Percentiles rank a stretch among this genome's conserved stretches.
Conservation (phyloP, 92 coral and sea anemone species). For the Metridium senile region DNA sequence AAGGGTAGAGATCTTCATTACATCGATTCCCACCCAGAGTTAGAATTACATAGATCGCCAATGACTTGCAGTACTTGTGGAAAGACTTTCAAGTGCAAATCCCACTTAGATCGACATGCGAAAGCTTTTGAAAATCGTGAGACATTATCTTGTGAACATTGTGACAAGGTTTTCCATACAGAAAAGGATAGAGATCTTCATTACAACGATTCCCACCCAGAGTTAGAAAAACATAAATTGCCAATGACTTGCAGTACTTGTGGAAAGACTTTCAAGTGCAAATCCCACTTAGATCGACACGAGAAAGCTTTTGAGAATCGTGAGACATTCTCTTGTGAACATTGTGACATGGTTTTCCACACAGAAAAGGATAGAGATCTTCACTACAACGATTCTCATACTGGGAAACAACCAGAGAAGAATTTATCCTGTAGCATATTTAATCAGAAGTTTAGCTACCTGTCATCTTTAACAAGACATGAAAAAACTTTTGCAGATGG, state of each 20-base stretch:
- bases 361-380: not conserved
- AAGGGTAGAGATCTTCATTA: too few relatives aligned
- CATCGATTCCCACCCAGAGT: too few relatives aligned
- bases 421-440: not conserved
- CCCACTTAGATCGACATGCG: slow-evolving; percentile 31
- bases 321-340: slow-evolving; percentile 17
- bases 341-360: slow-evolving; percentile 28
- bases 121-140: slow-evolving; percentile 3
- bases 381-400: not conserved
- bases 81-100: slow-evolving; percentile 20
- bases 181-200: not conserved
- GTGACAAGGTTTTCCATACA: slow-evolving; percentile 23
- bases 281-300: slow-evolving; percentile 34
- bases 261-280: slow-evolving; percentile 26
- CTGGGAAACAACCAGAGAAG: not conserved
- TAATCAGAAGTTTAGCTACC: slow-evolving; percentile 20
- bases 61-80: slow-evolving; percentile 1
- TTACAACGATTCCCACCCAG: not conserved
- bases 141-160: not conserved
- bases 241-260: not conserved
- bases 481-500: slow-evolving; percentile 10
- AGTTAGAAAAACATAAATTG: not conserved
- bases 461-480: slow-evolving; percentile 29
- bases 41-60: not conserved
- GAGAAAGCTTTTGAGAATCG: slow-evolving; percentile 9